Evolutionary conservation across 92 coral and sea anemone genomes (phyloP).

Genomic region (Pocillopora grandis): DNA sequence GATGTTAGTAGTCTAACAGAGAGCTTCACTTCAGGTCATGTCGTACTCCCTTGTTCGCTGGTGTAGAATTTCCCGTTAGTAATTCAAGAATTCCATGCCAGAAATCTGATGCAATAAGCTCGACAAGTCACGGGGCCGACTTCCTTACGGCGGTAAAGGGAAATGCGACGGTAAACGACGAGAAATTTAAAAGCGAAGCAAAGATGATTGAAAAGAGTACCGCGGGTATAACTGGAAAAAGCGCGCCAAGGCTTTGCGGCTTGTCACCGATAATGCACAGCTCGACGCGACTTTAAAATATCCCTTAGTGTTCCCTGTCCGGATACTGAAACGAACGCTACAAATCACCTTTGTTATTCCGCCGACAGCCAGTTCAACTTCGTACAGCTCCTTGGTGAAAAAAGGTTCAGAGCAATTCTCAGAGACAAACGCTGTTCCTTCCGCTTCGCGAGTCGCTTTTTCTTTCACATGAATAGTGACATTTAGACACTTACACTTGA

Average conservation of each 20-base stretch:
- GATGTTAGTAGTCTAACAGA: background rate
- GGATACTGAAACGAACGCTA: too few species aligned
- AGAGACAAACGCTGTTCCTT: conserved; percentile 76
- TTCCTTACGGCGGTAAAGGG: background rate
- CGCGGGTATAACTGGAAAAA: background rate
- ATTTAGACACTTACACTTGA: conserved; percentile 81
- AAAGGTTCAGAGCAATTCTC: conserved; percentile 53
- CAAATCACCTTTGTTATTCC: conserved; percentile 87
- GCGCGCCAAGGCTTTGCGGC: conserved; percentile 28
- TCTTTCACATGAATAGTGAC: conserved; percentile 76
- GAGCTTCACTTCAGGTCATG: background rate
- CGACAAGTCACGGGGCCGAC: background rate
- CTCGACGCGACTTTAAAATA: background rate
- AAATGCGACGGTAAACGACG: background rate
- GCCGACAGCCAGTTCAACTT: conserved; percentile 94
- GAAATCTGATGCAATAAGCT: conserved; percentile 31
- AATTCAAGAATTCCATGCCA: background rate
- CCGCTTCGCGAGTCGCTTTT: conserved; percentile 67
- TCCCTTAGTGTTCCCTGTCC: background rate
- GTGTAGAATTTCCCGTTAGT: background rate
- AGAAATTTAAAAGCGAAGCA: background rate
- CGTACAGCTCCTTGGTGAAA: conserved; percentile 72
- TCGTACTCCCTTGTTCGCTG: background rate
- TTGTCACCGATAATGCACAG: background rate
- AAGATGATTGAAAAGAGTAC: background rate